Percentiles rank a stretch among this genome's conserved stretches.
These are phyloP conservation scores for Agonopterix arenella DNA, from an alignment of 2,888 invertebrate genomes.

Conservation along the genomic window DNA sequence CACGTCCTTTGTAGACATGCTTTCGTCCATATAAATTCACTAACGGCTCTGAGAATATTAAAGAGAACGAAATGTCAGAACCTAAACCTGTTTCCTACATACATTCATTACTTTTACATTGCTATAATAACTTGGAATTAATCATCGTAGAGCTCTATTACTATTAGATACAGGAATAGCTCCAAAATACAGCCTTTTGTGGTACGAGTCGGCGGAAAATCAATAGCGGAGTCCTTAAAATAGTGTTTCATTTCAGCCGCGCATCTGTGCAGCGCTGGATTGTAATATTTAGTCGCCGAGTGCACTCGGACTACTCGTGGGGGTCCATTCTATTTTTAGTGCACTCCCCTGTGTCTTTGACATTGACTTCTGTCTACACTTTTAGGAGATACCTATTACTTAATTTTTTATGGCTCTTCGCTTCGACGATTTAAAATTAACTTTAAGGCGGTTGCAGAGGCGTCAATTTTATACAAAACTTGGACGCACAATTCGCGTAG, in stretches of 20 bases:
- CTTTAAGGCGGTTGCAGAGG: not conserved
- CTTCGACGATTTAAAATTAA: not conserved
- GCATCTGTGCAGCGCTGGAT: not conserved
- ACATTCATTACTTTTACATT: too few relatives aligned
- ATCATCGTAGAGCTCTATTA: too few relatives aligned
- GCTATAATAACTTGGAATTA: too few relatives aligned
- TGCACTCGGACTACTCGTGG: slow-evolving; percentile 13
- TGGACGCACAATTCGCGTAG: too few relatives aligned
- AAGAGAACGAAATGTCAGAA: too few relatives aligned
- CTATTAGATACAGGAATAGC: too few relatives aligned
- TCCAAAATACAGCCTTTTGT: too few relatives aligned
- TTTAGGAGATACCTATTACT: not conserved
- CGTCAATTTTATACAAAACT: too few relatives aligned
- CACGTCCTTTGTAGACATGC: too few relatives aligned
- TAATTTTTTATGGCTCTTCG: not conserved
- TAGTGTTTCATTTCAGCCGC: not conserved
- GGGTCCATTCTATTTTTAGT: slow-evolving; percentile 33
- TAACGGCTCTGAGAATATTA: too few relatives aligned
- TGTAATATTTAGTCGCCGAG: slow-evolving; percentile 3
- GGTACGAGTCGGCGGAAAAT: not conserved
- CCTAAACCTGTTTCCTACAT: too few relatives aligned
- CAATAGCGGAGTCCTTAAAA: slow-evolving; percentile 3
- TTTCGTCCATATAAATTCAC: too few relatives aligned
- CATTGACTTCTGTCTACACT: slow-evolving; percentile 17
- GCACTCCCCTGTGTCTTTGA: slow-evolving; percentile 16